A percentile compares a stretch with the other conserved stretches of the same genome.
phyloP scores from a whole-genome alignment of 2,888 invertebrate genomes.

The Drosophila nr. perissopoda region DNA sequence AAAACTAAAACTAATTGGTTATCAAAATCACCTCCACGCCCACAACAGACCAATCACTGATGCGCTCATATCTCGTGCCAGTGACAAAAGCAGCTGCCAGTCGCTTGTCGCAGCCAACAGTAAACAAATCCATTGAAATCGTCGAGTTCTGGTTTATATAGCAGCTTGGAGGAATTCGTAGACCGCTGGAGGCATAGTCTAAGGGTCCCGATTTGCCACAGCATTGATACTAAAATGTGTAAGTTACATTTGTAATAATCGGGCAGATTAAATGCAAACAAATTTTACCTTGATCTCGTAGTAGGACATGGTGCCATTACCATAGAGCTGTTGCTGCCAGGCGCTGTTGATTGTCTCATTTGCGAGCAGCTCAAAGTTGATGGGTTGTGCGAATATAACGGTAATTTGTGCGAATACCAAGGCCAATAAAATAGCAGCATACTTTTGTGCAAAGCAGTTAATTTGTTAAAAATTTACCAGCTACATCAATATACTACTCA shows the following conservation, averaged over 20 bases:
- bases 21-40: conserved; percentile 71
- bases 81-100: conserved; percentile 55
- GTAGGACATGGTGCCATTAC: conserved; percentile 62
- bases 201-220: conserved; percentile 75
- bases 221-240: conserved; percentile 60
- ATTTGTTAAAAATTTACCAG: background rate
- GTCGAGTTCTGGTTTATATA: conserved; percentile 69
- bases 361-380: conserved; percentile 71
- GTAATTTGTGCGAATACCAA: conserved; percentile 72
- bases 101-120: conserved; percentile 60
- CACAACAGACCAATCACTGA: conserved; percentile 77
- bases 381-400: conserved; percentile 71
- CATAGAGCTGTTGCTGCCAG: conserved; percentile 69
- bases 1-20: too few relatives aligned
- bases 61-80: conserved; percentile 72
- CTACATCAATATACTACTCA: conserved; percentile 48
- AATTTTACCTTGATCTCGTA: conserved; percentile 75
- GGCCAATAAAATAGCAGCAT: conserved; percentile 65
- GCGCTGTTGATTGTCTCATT: conserved; percentile 69
- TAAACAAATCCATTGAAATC: conserved; percentile 60
- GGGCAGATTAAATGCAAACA: background rate
- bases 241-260: background rate
- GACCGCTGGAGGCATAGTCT: conserved; percentile 64
- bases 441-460: conserved; percentile 47
- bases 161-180: conserved; percentile 70